Evolutionary conservation across 2,797 vertebrate genomes (phyloP).

Genomic region (Diplodus puntazzo): DNA sequence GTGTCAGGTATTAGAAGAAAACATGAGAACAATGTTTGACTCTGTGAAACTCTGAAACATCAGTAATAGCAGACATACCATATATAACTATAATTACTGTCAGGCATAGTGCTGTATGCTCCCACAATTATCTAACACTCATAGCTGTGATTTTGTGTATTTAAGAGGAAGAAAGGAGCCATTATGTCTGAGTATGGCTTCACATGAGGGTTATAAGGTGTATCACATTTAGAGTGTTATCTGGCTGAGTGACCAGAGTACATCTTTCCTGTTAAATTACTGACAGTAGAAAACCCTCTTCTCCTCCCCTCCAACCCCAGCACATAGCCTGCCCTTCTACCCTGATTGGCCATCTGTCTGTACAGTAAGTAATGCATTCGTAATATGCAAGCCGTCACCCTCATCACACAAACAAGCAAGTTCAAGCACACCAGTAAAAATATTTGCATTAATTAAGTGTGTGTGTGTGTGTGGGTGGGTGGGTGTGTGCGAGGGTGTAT

Average conservation of each 20-base stretch:
- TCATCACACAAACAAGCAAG: slow-evolving; percentile 44
- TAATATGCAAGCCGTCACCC: slow-evolving; percentile 61
- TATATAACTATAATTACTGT: slow-evolving; percentile 15
- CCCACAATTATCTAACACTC: background rate
- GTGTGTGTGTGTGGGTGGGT: background rate
- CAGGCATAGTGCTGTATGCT: background rate
- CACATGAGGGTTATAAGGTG: background rate
- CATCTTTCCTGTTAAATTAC: slow-evolving; percentile 48
- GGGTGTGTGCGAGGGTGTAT: background rate
- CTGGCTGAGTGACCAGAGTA: slow-evolving; percentile 8
- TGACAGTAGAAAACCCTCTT: slow-evolving; percentile 28
- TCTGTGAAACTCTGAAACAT: slow-evolving; percentile 6
- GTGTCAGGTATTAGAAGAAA: background rate
- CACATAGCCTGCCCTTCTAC: slow-evolving; percentile 1
- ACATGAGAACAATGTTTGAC: background rate
- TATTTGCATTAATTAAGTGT: slow-evolving; percentile 27
- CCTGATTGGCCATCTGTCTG: slow-evolving; percentile 62
- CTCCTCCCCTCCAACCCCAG: slow-evolving; percentile 1
- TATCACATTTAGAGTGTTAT: slow-evolving; percentile 7
- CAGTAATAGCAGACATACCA: slow-evolving; percentile 6
- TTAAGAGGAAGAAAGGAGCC: background rate
- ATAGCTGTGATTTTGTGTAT: background rate
- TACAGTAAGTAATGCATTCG: slow-evolving; percentile 47
- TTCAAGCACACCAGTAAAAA: slow-evolving; percentile 9
- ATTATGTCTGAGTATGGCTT: background rate